Base-by-base conservation (phyloP, 1,140 invertebrate species). In the Mya arenaria region DNA sequence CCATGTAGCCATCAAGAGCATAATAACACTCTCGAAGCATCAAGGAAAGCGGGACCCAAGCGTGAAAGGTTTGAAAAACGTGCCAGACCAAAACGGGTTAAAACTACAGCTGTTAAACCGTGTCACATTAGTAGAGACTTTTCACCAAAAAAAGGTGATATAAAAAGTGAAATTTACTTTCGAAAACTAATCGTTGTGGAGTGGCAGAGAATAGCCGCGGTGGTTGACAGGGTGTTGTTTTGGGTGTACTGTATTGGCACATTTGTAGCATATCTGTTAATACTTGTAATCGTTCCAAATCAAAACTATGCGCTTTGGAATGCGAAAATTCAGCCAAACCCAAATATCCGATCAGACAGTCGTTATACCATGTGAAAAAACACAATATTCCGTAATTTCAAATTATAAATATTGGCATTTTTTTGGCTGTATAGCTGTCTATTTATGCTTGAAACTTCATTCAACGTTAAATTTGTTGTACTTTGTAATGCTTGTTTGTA, bases 171-270 rank as follows among this genome's bases (percentile, higher is more conserved):
- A 25, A 56, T 87, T 36, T 77, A 78, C 34, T 81, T 55, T 13
- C 83, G 88, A 52, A 89, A 89, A 74, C 52, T 89, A 23, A 89
- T 91, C 19, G 86, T 92, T 15, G 91, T 89, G 0, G 92, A 93
- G 72, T 93, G 92, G 92, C 90, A 92, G 69, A 84, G 86, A 13
- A 89, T 93, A 37, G 91, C 92, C 0, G 86, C 88, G 17, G 89
- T 90, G 23, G 80, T 91, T 13, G 92, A 93, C 80, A 75, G 90
- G 32, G 58, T 91, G 17, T 71, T 92, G 65, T 93, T 93, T 83
- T 90, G 90, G 86, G 68, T 92, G 37, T 92, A 90, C 82, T 86
- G 92, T 23, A 32, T 91, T 15, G 86, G 88, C 28, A 92, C 91
- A 5, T 68, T 92, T 28, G 66, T 85, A 28, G 86, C 91, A 19